Conservation (phyloP, 2,797 vertebrate species). For the Chloroceryle amazona region DNA sequence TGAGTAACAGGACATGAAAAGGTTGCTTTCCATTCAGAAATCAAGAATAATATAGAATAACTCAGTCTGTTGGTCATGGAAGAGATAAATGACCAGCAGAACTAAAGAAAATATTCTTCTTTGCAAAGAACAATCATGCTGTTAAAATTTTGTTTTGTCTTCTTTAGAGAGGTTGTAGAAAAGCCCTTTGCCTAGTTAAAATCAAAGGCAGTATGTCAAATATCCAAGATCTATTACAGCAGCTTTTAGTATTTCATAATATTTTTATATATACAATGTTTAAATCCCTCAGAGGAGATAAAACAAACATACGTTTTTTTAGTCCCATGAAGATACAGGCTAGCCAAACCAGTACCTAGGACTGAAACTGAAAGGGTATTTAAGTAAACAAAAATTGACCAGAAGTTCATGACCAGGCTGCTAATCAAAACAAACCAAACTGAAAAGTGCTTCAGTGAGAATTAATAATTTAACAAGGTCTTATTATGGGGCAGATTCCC, state of each 20-base stretch:
- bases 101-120: not conserved
- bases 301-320: not conserved
- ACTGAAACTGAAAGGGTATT: not conserved
- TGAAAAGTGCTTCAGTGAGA: not conserved
- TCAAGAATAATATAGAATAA: not conserved
- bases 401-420: not conserved
- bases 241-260: not conserved
- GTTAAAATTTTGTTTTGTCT: not conserved
- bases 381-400: not conserved
- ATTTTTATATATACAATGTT: not conserved
- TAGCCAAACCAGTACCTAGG: not conserved
- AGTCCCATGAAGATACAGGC: not conserved
- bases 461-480: not conserved
- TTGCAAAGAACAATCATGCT: not conserved
- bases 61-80: not conserved
- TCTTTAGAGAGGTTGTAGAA: not conserved
- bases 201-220: not conserved
- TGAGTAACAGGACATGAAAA: not conserved
- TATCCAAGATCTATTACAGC: not conserved
- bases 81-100: not conserved
- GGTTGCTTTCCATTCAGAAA: not conserved
- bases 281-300: not conserved
- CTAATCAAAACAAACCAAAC: not conserved
- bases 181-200: not conserved
- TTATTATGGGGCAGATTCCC: not conserved